Evolutionary conservation across 2,113 vertebrate species (phyloP), one percentile per base, ranked within the genome.

Genomic region (Menura novaehollandiae): DNA sequence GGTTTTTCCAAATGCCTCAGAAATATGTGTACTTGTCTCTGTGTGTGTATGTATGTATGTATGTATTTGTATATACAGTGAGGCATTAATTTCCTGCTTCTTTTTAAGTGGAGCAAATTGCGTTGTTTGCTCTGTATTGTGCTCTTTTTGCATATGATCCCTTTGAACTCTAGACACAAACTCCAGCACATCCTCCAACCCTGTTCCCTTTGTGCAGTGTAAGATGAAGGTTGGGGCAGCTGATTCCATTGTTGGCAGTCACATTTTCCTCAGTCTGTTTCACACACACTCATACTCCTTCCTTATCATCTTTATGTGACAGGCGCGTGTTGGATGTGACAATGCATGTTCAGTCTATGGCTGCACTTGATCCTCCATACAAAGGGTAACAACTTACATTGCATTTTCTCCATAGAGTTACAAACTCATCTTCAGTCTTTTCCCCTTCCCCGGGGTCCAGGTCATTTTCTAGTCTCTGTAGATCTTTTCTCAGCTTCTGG

Each of bases 321-420:
- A 56, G n/a, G 41, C 24, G 76, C 49, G 24, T 89, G 26, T 47
- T 85, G 23, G n/a, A 84, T 78, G 24, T n/a, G 21, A 53, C 64
- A 63, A 9, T 6, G 14, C 8, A 1, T 2, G 9, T 44, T 87
- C 39, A 44, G 4, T 32, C 46, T 66, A 46, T 4, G 24, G 69
- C 17, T 78, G 24, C 27, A 13, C 27, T 81, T 51, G 13, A 47
- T 49, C n/a, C 33, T 85, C 27, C 37, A 46, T 58, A 62, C 4
- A 22, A 84, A 75, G 41, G 10, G 2, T 52, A 89, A 56, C 15
- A 44, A 90, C 98, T 98, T 90, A 99, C 99, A 83, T 78, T 98
- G 96, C 97, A 98, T 77, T 92, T 98, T 94, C 93, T 98, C 99
- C 99, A 99, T 68, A 95, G 96, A 60, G 95, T 96, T 83, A 99